These are phyloP conservation scores for Cydia strobilella DNA, from an alignment of 1,140 invertebrate genomes.

Conservation along the genomic window DNA sequence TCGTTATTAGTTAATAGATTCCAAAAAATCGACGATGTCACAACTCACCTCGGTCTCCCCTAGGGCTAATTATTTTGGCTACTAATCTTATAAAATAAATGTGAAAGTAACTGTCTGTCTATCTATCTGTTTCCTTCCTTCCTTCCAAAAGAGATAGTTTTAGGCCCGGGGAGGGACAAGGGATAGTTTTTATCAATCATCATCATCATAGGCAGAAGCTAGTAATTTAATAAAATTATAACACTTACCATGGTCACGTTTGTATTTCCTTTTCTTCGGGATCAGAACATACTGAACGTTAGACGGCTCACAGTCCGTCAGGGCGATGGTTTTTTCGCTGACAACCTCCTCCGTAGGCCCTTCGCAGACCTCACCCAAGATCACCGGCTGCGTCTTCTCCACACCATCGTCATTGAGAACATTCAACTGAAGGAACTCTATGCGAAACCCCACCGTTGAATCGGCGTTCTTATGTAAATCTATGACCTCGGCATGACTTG, in stretches of 20 bases:
- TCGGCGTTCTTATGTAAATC: constrained; percentile 61
- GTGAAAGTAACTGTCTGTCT: too few species aligned
- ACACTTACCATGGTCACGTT: constrained; percentile 38
- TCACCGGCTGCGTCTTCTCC: constrained; percentile 52
- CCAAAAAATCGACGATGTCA: too few species aligned
- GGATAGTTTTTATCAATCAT: too few species aligned
- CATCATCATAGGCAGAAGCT: too few species aligned
- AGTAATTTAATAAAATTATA: constrained; percentile 27
- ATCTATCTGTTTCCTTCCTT: too few species aligned
- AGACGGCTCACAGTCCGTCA: constrained; percentile 33
- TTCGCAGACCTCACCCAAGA: constrained; percentile 59
- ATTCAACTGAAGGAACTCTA: constrained; percentile 70
- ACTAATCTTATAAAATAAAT: too few species aligned
- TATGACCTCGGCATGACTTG: constrained; percentile 58
- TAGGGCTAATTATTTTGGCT: too few species aligned
- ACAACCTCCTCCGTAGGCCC: constrained; percentile 41
- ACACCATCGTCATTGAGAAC: constrained; percentile 56
- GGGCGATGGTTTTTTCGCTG: constrained; percentile 37
- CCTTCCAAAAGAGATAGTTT: too few species aligned
- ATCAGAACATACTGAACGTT: constrained; percentile 53
- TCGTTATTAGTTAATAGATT: too few species aligned
- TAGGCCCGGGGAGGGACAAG: too few species aligned
- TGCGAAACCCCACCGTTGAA: constrained; percentile 61
- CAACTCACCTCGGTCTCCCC: too few species aligned
- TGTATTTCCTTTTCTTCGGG: constrained; percentile 45